A percentile compares a stretch with the other conserved stretches of the same genome.
These are phyloP conservation scores for Gymnocephalus cernua DNA, from an alignment of 2,113 vertebrate species.

Conservation along the genomic window DNA sequence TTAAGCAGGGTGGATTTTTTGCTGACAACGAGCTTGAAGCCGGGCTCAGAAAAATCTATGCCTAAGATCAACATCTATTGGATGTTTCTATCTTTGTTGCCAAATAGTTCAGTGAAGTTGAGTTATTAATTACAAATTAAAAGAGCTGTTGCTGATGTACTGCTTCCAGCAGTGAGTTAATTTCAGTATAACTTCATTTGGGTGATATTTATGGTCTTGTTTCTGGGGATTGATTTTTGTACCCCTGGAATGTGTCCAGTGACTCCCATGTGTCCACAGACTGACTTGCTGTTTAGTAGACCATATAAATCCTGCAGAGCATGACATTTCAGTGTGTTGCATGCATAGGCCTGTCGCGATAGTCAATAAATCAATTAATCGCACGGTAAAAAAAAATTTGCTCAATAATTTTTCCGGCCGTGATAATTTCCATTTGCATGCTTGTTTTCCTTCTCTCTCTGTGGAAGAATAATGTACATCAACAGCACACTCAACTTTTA, in stretches of 20 bases:
- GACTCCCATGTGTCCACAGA: conserved; percentile 14
- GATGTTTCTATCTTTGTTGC: conserved; percentile 40
- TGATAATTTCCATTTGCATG: no score
- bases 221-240: conserved; percentile 43
- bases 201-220: conserved; percentile 31
- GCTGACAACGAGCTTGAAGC: conserved; percentile 52
- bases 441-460: no score
- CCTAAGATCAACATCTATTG: conserved; percentile 38
- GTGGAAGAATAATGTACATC: neutral
- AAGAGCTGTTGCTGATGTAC: conserved; percentile 20
- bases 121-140: conserved; percentile 61
- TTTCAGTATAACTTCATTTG: conserved; percentile 49
- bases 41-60: conserved; percentile 52
- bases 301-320: conserved; percentile 40
- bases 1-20: conserved; percentile 56
- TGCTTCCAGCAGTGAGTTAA: conserved; percentile 25
- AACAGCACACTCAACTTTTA: neutral
- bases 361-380: no score
- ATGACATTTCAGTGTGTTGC: conserved; percentile 44
- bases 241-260: conserved; percentile 25
- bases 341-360: no score
- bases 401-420: no score
- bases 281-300: conserved; percentile 30
- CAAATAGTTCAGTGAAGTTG: conserved; percentile 46
- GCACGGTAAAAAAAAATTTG: no score